A percentile compares a stretch with the other conserved stretches of the same genome.
These are phyloP conservation scores for Philypnodon macrostomus DNA, from an alignment of 2,797 vertebrate species.

Conservation along the genomic window DNA sequence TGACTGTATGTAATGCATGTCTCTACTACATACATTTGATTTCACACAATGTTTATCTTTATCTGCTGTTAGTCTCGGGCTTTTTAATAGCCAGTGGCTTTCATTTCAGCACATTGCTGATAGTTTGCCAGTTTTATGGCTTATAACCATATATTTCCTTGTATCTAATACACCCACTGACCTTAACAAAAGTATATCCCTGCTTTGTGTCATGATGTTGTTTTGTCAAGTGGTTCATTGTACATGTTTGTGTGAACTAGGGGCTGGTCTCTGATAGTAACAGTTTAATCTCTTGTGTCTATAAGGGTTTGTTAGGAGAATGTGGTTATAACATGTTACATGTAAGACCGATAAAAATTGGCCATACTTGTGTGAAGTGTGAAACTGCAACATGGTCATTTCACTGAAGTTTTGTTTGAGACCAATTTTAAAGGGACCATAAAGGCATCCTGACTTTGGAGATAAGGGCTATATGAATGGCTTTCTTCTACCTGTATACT, in stretches of 20 bases:
- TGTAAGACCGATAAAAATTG: conserved; percentile 47
- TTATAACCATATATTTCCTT: conserved; percentile 37
- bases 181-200: conserved; percentile 11
- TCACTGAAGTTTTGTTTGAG: conserved; percentile 13
- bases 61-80: too few species aligned
- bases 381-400: background rate
- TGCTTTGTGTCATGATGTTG: background rate
- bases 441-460: conserved; percentile 67
- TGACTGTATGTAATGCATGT: too few species aligned
- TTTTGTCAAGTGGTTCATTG: conserved; percentile 38
- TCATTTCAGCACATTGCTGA: conserved; percentile 51
- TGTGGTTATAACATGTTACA: conserved; percentile 45
- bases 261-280: conserved; percentile 70
- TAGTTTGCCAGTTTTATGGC: conserved; percentile 74
- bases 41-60: conserved; percentile 26
- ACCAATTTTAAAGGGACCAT: conserved; percentile 67
- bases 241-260: conserved; percentile 59
- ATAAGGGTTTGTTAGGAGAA: conserved; percentile 44
- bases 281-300: conserved; percentile 50
- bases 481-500: conserved; percentile 68
- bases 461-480: conserved; percentile 59
- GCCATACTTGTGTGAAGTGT: conserved; percentile 43
- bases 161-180: conserved; percentile 24
- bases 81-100: conserved; percentile 29
- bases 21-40: too few species aligned